phyloP scores from a whole-genome alignment of 2,888 invertebrate genomes.

The Pyrgus malvae region DNA sequence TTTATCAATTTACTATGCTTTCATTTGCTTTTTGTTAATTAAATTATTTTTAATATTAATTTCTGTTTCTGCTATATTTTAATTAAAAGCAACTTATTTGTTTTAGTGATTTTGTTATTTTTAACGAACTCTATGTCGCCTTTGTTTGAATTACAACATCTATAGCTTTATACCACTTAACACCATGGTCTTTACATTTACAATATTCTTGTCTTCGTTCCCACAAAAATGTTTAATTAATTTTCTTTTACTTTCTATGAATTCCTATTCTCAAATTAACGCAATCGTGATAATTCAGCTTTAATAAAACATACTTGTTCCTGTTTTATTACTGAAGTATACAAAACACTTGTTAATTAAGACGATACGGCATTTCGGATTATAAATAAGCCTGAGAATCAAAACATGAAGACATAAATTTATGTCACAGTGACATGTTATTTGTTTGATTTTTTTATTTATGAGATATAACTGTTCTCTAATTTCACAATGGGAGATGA shows the following conservation, averaged over 20 bases:
- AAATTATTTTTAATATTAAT: no score
- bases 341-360: slow-evolving; percentile 38
- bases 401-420: slow-evolving; percentile 5
- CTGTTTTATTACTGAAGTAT: slow-evolving; percentile 29
- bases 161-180: background rate
- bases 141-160: background rate
- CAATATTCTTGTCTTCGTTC: background rate
- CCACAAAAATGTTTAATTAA: slow-evolving; percentile 3
- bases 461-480: slow-evolving; percentile 4
- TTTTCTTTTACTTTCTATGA: slow-evolving; percentile 39
- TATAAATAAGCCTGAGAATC: slow-evolving; percentile 17
- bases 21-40: no score
- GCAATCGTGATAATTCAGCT: slow-evolving; percentile 35
- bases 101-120: no score
- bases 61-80: no score
- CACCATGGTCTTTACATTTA: background rate
- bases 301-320: slow-evolving; percentile 31
- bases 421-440: background rate
- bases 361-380: slow-evolving; percentile 12
- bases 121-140: no score
- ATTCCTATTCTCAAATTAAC: slow-evolving; percentile 57
- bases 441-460: background rate
- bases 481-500: no score
- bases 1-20: no score
- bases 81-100: no score